Conservation (phyloP, 2,888 invertebrate genomes). For the Chaitophorus viminalis region DNA sequence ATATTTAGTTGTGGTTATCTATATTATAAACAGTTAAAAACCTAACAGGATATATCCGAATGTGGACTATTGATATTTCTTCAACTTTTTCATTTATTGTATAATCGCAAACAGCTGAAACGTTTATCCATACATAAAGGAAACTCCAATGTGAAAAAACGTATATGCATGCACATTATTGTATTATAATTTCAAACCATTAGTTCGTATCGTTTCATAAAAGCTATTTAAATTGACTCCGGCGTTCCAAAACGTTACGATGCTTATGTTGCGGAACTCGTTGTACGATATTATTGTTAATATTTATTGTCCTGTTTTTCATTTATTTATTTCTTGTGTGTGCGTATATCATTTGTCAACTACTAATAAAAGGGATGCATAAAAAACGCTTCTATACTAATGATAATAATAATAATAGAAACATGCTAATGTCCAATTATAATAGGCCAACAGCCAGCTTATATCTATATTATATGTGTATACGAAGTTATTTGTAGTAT, state of each 20-base stretch:
- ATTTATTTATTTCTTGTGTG: slow-evolving; percentile 24
- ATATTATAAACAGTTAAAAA: background rate
- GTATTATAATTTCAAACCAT: slow-evolving; percentile 47
- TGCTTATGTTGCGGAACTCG: slow-evolving; percentile 8
- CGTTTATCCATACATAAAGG: slow-evolving; percentile 16
- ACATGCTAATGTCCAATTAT: background rate
- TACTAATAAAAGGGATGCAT: background rate
- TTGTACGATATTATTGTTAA: slow-evolving; percentile 7
- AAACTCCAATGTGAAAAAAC: background rate
- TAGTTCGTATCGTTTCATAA: slow-evolving; percentile 48
- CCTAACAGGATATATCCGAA: background rate
- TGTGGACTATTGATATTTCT: slow-evolving; percentile 22
- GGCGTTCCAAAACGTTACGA: slow-evolving; percentile 32
- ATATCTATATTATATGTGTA: background rate
- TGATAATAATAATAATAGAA: background rate
- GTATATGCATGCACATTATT: background rate
- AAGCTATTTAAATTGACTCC: slow-evolving; percentile 50
- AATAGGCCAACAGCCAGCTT: background rate
- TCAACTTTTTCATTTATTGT: background rate
- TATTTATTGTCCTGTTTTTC: slow-evolving; percentile 44
- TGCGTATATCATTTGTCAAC: slow-evolving; percentile 16
- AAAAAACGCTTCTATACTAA: background rate
- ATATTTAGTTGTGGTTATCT: slow-evolving; percentile 8
- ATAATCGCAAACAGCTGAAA: slow-evolving; percentile 4
- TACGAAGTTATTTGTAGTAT: background rate